Evolutionary conservation across 2,797 vertebrate genomes (phyloP).

Genomic region (Phrynocephalus vlangalii): DNA sequence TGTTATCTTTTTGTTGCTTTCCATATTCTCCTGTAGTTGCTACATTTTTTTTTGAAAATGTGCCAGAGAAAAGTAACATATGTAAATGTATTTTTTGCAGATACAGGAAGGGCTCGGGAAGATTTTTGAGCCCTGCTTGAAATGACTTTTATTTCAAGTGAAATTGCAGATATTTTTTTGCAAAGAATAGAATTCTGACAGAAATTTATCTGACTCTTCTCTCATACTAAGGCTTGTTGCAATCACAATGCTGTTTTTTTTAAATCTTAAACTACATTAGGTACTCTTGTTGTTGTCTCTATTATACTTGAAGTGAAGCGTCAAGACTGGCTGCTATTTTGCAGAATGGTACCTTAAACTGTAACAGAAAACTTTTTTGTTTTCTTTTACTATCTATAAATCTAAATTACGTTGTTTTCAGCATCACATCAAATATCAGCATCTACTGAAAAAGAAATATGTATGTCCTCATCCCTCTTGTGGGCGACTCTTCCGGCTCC

Average conservation of each 20-base stretch:
- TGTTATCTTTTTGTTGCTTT: not conserved
- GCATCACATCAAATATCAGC: conserved; percentile 99
- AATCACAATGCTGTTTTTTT: not conserved
- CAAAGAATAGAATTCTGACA: not conserved
- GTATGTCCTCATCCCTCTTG: conserved; percentile 97
- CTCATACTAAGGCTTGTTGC: not conserved
- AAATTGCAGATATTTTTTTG: not conserved
- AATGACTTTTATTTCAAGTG: not conserved
- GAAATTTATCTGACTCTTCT: not conserved
- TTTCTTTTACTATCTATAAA: not conserved
- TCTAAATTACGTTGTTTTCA: conserved; percentile 60
- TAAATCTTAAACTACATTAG: not conserved
- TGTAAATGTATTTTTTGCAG: not conserved
- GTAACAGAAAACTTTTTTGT: not conserved
- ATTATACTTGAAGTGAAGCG: not conserved
- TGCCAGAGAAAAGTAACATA: not conserved
- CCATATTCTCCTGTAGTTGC: not conserved
- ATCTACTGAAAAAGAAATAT: conserved; percentile 98
- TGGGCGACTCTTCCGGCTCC: conserved; percentile 94
- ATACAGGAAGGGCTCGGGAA: not conserved
- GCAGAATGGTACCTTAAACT: not conserved
- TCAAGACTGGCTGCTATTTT: not conserved
- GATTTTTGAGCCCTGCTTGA: not conserved
- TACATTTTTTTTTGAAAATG: not conserved
- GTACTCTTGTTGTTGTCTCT: not conserved